Evolutionary conservation across 2,797 vertebrate species (phyloP).

Genomic region (Apogon hyalosoma): DNA sequence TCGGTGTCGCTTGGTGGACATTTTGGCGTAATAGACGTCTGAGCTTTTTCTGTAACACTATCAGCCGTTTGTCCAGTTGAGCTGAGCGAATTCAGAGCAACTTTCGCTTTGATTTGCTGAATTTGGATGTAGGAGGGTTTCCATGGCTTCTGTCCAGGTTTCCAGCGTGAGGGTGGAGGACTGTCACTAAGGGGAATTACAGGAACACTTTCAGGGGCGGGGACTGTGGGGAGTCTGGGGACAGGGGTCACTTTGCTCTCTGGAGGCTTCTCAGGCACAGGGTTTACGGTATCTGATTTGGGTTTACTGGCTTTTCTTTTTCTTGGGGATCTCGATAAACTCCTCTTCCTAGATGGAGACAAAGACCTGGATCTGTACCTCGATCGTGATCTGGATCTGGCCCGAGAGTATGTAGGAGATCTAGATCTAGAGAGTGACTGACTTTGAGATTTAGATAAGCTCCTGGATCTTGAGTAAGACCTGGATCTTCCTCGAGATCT

Average conservation of each 20-base stretch:
- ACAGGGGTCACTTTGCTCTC: constrained; percentile 72
- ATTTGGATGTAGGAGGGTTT: constrained; percentile 95
- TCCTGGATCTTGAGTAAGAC: constrained; percentile 69
- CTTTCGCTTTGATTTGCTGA: constrained; percentile 91
- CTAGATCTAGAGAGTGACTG: constrained; percentile 80
- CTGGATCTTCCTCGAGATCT: constrained; percentile 72
- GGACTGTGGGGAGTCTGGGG: constrained; percentile 59
- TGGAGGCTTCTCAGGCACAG: constrained; percentile 77
- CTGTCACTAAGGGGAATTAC: constrained; percentile 96
- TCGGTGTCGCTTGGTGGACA: constrained; percentile 76
- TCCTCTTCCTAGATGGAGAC: constrained; percentile 74
- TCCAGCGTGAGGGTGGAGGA: constrained; percentile 97
- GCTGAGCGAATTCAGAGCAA: constrained; percentile 74
- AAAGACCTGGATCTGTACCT: constrained; percentile 82
- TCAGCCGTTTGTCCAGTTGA: constrained; percentile 70
- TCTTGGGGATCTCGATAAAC: constrained; percentile 80
- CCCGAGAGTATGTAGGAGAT: constrained; percentile 74
- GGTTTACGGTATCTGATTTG: constrained; percentile 78
- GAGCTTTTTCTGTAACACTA: constrained; percentile 68
- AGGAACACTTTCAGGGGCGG: constrained; percentile 86
- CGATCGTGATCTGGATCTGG: constrained; percentile 80
- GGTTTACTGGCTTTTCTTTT: constrained; percentile 78
- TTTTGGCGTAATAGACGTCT: constrained; percentile 60
- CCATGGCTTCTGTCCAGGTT: constrained; percentile 98
- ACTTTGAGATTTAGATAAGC: constrained; percentile 66